phyloP scores from a whole-genome alignment of 2,113 vertebrate species.

The Pomatostomus ruficeps region DNA sequence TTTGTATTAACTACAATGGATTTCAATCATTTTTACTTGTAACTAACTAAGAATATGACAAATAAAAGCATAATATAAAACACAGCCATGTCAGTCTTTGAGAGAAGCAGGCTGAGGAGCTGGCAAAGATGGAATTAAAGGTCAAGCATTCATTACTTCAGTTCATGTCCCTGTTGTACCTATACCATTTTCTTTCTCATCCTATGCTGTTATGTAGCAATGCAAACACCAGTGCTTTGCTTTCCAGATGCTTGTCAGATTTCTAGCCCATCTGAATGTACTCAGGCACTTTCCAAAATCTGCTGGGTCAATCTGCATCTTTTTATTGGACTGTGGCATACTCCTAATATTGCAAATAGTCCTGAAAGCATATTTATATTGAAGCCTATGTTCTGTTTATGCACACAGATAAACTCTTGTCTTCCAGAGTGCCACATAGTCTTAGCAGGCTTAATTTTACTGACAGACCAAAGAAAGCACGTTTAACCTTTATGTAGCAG shows the following conservation, averaged over 20 bases:
- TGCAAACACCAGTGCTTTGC: slow-evolving; percentile 1
- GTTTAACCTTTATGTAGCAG: slow-evolving; percentile 48
- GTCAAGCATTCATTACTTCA: neutral
- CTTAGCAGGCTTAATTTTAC: slow-evolving; percentile 53
- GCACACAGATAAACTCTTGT: slow-evolving; percentile 26
- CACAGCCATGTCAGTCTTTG: slow-evolving; percentile 33
- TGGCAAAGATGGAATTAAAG: slow-evolving; percentile 8
- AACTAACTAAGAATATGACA: slow-evolving; percentile 66
- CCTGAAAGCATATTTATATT: neutral
- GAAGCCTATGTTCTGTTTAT: slow-evolving; percentile 1
- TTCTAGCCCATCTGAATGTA: neutral
- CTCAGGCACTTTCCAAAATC: slow-evolving; percentile 6
- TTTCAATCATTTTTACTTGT: slow-evolving; percentile 57
- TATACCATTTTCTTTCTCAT: slow-evolving; percentile 15
- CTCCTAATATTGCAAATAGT: slow-evolving; percentile 18
- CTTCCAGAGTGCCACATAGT: neutral
- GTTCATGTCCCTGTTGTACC: neutral
- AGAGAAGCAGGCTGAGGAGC: slow-evolving; percentile 4
- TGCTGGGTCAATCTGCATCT: slow-evolving; percentile 37
- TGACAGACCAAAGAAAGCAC: neutral
- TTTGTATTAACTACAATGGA: slow-evolving; percentile 64
- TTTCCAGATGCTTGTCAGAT: slow-evolving; percentile 25
- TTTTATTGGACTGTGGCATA: neutral
- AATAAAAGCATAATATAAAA: slow-evolving; percentile 64
- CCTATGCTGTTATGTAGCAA: slow-evolving; percentile 26